Base-by-base conservation (phyloP, 2,113 vertebrate species). In the Willisornis vidua region DNA sequence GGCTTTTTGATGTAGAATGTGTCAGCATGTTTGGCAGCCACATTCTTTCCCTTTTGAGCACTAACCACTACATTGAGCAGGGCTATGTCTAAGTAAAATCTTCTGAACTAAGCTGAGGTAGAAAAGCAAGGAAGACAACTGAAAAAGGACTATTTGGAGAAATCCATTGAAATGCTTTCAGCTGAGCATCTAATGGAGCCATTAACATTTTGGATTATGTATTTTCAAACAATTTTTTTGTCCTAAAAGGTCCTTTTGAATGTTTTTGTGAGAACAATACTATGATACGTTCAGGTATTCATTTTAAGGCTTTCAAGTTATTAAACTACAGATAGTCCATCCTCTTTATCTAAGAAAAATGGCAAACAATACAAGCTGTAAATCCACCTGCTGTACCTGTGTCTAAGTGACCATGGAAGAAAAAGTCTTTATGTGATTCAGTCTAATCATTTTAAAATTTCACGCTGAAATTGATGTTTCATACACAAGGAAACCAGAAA, bases 301-400 rank as follows among this genome's bases (percentile, higher is more conserved):
- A 94, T 91, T 96, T 94, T 90, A 59, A 95, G 75, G 91, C 92
- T 96, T 96, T 96, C 91, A 96, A 61, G 90, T 92, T 81, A 80
- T 92, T 91, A 78, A 93, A 86, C 75, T 83, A 52, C 63, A 77
- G n/a, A 76, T 51, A 83, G 80, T 55, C 19, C 35, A 77, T 59
- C 43, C 14, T 83, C 45, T 52, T 61, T 57, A 72, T 10, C n/a
- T 66, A 33, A 55, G 77, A 48, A 81, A 74, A 66, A 46, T 28
- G 3, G 15, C 54, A 83, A 70, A 37, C 22, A 93, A 66, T 29
- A 48, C 59, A 91, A 92, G 41, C 14, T 82, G 61, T 62, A 91
- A 89, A 87, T 82, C 71, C 75, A 90, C 29, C 74, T 94, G 61
- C 43, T 67, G 66, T 37, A 62, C 16, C 37, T 89, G 6, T 77